Percentiles rank a stretch among this genome's conserved stretches.
Conservation (phyloP, 2,797 vertebrate genomes). For the Mycteria americana region DNA sequence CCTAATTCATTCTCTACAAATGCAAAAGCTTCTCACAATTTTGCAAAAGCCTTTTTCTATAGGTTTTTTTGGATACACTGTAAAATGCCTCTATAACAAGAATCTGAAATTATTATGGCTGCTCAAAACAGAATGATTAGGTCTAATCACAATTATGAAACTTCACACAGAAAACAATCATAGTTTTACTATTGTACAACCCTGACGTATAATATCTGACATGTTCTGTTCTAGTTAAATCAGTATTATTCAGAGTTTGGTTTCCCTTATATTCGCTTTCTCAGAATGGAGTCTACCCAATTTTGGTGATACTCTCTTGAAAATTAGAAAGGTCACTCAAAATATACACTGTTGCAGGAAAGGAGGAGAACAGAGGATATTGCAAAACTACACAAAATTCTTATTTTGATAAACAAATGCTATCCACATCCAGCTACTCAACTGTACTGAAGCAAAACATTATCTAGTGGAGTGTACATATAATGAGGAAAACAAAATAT, state of each 20-base stretch:
- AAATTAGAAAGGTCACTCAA: neutral
- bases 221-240: neutral
- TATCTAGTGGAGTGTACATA: neutral
- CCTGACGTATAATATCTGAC: neutral
- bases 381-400: neutral
- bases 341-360: neutral
- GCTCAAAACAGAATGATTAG: slow-evolving; percentile 12
- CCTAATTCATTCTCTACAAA: slow-evolving; percentile 38
- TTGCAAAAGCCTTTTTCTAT: neutral
- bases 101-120: slow-evolving; percentile 13
- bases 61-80: neutral
- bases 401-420: neutral
- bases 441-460: neutral
- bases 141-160: slow-evolving; percentile 26
- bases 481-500: neutral
- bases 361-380: neutral
- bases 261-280: neutral
- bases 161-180: neutral
- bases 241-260: neutral
- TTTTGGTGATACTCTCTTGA: neutral
- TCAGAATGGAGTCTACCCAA: neutral
- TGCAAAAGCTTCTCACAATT: slow-evolving; percentile 6
- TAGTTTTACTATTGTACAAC: neutral
- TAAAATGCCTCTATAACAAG: neutral
- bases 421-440: neutral